Conservation (phyloP, 2,888 invertebrate species). For the Rotaria macrura region DNA sequence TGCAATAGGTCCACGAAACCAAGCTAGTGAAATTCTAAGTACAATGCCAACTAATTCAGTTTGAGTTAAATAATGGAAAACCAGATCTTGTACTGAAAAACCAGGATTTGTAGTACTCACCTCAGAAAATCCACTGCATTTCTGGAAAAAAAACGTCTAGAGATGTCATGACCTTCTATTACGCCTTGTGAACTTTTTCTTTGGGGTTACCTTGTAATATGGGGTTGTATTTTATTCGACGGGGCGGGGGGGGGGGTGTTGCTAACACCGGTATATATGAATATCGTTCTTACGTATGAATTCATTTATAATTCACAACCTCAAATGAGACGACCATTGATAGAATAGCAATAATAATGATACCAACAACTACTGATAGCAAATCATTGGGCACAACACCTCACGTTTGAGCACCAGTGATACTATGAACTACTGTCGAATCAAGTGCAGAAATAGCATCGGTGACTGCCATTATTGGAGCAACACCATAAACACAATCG, state of each 20-base stretch:
- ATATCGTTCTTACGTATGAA: not conserved
- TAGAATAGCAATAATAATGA: not conserved
- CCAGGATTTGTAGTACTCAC: no score
- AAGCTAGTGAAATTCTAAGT: no score
- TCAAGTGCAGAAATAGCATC: not conserved
- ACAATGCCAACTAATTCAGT: no score
- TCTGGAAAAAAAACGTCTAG: no score
- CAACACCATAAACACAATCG: not conserved
- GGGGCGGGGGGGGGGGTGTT: no score
- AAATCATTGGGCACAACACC: not conserved
- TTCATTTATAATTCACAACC: not conserved
- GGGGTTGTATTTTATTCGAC: not conserved
- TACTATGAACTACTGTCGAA: not conserved
- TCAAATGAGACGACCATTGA: not conserved
- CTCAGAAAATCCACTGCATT: no score
- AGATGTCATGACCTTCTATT: not conserved
- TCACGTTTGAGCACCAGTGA: not conserved
- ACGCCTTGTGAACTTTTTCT: not conserved
- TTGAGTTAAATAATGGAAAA: no score
- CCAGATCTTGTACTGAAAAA: no score
- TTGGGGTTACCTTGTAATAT: not conserved
- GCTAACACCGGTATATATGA: not conserved
- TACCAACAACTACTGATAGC: not conserved
- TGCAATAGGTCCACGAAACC: no score
- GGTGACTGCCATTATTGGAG: not conserved